These are phyloP conservation scores for Drosophila sordidula DNA, from an alignment of 2,888 invertebrate species.

Conservation along the genomic window DNA sequence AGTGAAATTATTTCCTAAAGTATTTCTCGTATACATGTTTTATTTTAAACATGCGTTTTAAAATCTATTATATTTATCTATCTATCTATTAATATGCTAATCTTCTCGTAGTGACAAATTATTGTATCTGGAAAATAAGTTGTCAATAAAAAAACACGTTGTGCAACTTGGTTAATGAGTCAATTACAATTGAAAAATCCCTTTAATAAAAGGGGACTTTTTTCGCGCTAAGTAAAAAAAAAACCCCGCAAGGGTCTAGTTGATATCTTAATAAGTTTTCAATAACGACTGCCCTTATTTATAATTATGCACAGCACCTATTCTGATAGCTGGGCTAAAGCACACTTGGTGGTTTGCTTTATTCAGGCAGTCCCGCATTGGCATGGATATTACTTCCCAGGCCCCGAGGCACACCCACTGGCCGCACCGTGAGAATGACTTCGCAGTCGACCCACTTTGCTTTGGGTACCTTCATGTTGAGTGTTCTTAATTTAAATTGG, in stretches of 20 bases:
- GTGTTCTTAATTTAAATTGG: slow-evolving; percentile 77
- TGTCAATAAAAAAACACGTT: background rate
- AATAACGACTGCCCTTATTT: slow-evolving; percentile 28
- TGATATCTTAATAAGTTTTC: slow-evolving; percentile 5
- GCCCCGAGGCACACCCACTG: slow-evolving; percentile 31
- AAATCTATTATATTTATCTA: too few relatives aligned
- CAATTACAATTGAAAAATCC: background rate
- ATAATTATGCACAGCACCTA: background rate
- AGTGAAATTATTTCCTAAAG: too few relatives aligned
- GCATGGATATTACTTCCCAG: slow-evolving; percentile 19
- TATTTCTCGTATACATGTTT: too few relatives aligned
- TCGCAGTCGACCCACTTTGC: slow-evolving; percentile 35
- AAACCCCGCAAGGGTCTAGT: background rate
- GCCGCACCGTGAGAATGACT: slow-evolving; percentile 58
- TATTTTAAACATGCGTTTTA: too few relatives aligned
- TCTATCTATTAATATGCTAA: too few relatives aligned
- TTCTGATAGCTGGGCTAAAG: background rate
- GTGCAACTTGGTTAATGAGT: background rate
- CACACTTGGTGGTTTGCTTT: slow-evolving; percentile 21
- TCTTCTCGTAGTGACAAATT: too few relatives aligned
- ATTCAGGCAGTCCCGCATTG: slow-evolving; percentile 44
- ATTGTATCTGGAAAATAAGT: too few relatives aligned
- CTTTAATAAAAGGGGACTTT: background rate
- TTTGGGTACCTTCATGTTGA: slow-evolving; percentile 43
- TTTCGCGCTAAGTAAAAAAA: background rate